Base-by-base conservation (phyloP, 1,140 invertebrate species). In the Lucilia sericata region DNA sequence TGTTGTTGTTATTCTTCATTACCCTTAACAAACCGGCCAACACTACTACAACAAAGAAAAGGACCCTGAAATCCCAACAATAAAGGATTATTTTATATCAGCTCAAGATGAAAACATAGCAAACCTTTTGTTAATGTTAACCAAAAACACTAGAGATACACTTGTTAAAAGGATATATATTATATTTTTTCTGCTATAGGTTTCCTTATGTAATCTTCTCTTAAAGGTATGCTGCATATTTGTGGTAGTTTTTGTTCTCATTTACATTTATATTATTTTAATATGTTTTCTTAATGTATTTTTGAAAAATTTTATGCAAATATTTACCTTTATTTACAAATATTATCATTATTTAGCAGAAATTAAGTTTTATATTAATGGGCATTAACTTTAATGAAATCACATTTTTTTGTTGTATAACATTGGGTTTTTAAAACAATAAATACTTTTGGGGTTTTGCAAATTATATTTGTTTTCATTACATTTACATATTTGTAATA, bases 191-290 rank as follows among this genome's bases (percentile, higher is more conserved):
- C 10, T 42, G 42, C 10, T 42, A 42, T 42, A 42, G 5, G 5
- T 42, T 7, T 42, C 42, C 10, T 42, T 42, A 21, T 70, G 14
- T 70, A 21, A 70, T 21, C 60, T 70, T 3, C 17, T 10, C 65
- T 19, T 70, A 21, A 70, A 70, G 65, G 65, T 70, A 70, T 70
- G n/a, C 10, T 12, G n/a, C 10, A 70, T 21, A 10, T 70, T 70
- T 70, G 19, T 70, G 19, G 21, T 70, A 21, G 8, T 10, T 19
- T 70, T 25, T 70, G 13, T 25, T 21, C 65, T 70, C 65, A 70
- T 70, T 70, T 70, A 70, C 65, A 70, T 70, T 70, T 70, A 21
- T 70, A 70, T 70, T 70, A 70, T 60, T 60, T 60, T 60, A 60
- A 60, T 60, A 60, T 60, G 55, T 17, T 60, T 60, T 60, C 7